Evolutionary conservation across 2,113 vertebrate species (phyloP).

Genomic region (Cisticola juncidis): DNA sequence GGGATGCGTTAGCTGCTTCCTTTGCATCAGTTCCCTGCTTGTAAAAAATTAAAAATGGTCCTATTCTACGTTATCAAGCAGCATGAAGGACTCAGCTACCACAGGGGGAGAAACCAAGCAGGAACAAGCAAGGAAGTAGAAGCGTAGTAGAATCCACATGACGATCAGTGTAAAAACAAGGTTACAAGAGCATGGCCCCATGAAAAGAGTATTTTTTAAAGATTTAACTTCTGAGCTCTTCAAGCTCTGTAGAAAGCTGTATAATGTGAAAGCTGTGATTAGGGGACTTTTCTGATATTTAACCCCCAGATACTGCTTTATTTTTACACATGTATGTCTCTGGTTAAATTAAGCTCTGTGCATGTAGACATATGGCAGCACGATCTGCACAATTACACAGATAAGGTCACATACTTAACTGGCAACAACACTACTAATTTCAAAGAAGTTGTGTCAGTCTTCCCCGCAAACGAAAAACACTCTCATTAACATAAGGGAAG

Average conservation of each 20-base stretch:
- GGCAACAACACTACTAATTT: constrained; percentile 43
- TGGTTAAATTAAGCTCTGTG: constrained; percentile 46
- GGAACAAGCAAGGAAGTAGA: background rate
- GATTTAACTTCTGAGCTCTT: background rate
- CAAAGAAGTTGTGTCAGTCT: constrained; percentile 54
- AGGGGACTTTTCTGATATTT: constrained; percentile 34
- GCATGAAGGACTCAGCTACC: background rate
- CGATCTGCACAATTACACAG: constrained; percentile 60
- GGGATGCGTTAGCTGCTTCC: background rate
- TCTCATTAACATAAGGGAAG: constrained; percentile 20
- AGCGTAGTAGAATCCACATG: background rate
- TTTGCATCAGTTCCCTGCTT: background rate
- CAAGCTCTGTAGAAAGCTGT: background rate
- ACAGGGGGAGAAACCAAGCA: background rate
- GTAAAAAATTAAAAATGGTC: background rate
- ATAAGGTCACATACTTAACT: constrained; percentile 61
- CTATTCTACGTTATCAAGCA: background rate
- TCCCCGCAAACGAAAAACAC: background rate
- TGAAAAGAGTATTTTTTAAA: background rate
- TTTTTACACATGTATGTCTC: constrained; percentile 37
- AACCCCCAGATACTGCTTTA: constrained; percentile 44
- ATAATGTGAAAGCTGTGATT: constrained; percentile 8
- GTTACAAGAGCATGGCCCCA: background rate
- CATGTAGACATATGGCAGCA: constrained; percentile 50
- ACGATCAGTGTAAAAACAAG: background rate